Evolutionary conservation across 2,113 vertebrate species (phyloP).

Genomic region (Phrynosoma platyrhinos): DNA sequence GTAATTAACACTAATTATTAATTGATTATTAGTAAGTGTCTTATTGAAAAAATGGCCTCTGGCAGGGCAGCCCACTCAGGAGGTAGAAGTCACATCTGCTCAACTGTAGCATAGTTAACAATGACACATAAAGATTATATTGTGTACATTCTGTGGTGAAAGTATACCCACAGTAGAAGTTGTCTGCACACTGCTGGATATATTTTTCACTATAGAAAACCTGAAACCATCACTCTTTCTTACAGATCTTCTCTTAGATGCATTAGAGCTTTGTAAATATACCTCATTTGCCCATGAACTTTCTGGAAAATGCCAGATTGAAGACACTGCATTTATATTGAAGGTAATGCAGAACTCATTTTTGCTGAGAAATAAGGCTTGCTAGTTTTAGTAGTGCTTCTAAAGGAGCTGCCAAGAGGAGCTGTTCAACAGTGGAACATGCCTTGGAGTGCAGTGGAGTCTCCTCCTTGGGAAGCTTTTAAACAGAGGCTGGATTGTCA

Average conservation of each 20-base stretch:
- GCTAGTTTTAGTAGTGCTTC: background rate
- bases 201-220: background rate
- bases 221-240: background rate
- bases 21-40: background rate
- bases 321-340: slow-evolving; percentile 85
- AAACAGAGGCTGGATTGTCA: no score
- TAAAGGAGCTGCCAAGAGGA: background rate
- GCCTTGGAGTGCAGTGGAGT: no score
- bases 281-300: slow-evolving; percentile 87
- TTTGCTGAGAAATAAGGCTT: no score
- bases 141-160: background rate
- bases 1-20: slow-evolving; percentile 68
- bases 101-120: no score
- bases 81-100: no score
- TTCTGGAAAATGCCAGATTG: slow-evolving; percentile 93
- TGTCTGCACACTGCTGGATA: background rate
- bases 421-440: no score
- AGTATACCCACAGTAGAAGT: background rate
- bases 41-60: no score
- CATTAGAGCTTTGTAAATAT: slow-evolving; percentile 92
- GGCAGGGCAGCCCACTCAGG: no score
- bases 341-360: slow-evolving; percentile 79
- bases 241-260: slow-evolving; percentile 90
- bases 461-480: no score
- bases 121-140: background rate